These are phyloP conservation scores for Drosophila acutilabella DNA, from an alignment of 2,888 invertebrate species.

Conservation along the genomic window DNA sequence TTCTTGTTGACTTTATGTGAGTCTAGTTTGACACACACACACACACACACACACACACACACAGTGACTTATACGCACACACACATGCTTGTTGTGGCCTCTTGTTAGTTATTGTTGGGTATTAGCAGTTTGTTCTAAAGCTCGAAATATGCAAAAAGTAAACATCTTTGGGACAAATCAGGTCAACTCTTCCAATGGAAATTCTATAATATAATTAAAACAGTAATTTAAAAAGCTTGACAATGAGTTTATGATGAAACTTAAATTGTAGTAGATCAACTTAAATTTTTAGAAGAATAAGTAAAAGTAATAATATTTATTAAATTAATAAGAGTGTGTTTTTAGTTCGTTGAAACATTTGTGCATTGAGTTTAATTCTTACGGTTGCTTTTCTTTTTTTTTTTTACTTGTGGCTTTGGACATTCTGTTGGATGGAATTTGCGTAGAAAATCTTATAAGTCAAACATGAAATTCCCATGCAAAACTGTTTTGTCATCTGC, in stretches of 20 bases:
- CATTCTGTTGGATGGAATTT: conserved; percentile 60
- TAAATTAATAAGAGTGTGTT: conserved; percentile 28
- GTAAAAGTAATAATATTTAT: not conserved
- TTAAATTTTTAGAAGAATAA: no score
- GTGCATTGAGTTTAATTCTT: not conserved
- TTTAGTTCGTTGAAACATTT: conserved; percentile 18
- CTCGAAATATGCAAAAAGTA: conserved; percentile 32
- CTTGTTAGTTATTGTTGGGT: conserved; percentile 43
- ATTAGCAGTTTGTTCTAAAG: conserved; percentile 39
- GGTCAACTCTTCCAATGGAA: conserved; percentile 3
- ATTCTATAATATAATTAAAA: conserved; percentile 13
- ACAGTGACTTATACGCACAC: conserved; percentile 13
- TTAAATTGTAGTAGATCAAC: no score
- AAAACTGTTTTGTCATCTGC: conserved; percentile 77
- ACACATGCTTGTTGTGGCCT: conserved; percentile 10
- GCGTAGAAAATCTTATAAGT: conserved; percentile 76
- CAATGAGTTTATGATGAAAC: no score
- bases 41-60: conserved; percentile 22
- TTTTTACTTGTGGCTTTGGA: conserved; percentile 17
- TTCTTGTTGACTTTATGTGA: conserved; percentile 67
- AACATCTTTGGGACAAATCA: conserved; percentile 22
- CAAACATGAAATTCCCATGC: conserved; percentile 71
- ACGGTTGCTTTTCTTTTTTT: not conserved
- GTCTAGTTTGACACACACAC: conserved; percentile 38
- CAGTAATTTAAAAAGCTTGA: no score